Evolutionary conservation across 2,888 invertebrate species (phyloP), one percentile per base, ranked within the genome.

Genomic region (Euplagia quadripunctaria): DNA sequence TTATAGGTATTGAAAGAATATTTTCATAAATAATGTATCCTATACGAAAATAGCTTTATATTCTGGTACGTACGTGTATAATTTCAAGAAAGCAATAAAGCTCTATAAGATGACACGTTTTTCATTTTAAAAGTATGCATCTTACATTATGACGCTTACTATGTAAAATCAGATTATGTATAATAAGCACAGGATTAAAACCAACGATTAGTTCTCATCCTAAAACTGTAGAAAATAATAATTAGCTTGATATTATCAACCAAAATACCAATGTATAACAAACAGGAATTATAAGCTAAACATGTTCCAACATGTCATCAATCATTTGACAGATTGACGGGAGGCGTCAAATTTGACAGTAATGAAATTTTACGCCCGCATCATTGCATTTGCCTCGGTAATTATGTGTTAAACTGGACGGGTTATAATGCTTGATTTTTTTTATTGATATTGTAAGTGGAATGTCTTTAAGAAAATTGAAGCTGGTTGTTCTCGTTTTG

Each of bases 321-420:
- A 93, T 93, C 93, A 89, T 86, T 74, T 51, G 78, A 78, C 84
- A 86, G 91, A 93, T 93, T 92, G 94, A 94, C 92, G 89, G 87
- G 87, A 88, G 87, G 89, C 88, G 88, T 87, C 87, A 89, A 86
- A 87, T 87, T 85, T 89, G 92, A 92, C 91, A 89, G 87, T 92
- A 92, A 93, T 93, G 90, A 93, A 93, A 92, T 92, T 92, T 92
- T 87, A 93, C 90, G 89, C 93, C 93, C 93, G 93, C 93, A 93
- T 92, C 87, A 79, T 63, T 86, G 85, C 86, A 87, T 90, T 89
- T 83, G 89, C 84, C 83, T 83, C 89, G 83, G 78, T 86, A 83
- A 86, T 88, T 88, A 86, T 75, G 78, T 82, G 79, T 84, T 86
- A 83, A 86, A 80, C 79, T 82, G 80, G 79, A 80, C 77, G 79